Evolutionary conservation across 2,888 invertebrate genomes (phyloP).

Genomic region (Harpalus rufipes): DNA sequence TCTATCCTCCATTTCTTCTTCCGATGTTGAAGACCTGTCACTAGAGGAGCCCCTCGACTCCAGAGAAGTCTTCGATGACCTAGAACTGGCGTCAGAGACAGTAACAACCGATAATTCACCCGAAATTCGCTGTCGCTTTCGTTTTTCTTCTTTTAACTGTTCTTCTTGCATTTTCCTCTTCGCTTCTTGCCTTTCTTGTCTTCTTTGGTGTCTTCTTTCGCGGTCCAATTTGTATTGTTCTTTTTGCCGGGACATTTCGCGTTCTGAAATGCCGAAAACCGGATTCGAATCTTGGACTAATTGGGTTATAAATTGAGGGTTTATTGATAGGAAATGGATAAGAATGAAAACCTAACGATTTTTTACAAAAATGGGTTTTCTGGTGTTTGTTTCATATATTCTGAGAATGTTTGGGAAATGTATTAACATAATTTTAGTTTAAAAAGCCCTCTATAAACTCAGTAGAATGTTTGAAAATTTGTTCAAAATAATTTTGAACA

Average conservation of each 20-base stretch:
- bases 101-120: conserved; percentile 72
- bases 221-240: conserved; percentile 86
- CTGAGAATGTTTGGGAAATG: no score
- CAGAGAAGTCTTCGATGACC: conserved; percentile 71
- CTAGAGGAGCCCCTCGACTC: conserved; percentile 73
- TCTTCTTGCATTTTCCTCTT: conserved; percentile 75
- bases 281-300: no score
- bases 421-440: no score
- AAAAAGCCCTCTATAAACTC: no score
- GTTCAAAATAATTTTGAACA: no score
- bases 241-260: conserved; percentile 89
- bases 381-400: no score
- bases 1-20: conserved; percentile 70
- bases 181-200: conserved; percentile 74
- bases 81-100: conserved; percentile 73
- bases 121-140: conserved; percentile 54
- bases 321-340: no score
- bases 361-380: no score
- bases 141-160: conserved; percentile 72
- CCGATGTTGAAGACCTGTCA: conserved; percentile 64
- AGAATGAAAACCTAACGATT: no score
- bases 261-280: conserved; percentile 77
- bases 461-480: no score
- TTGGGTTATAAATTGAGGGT: no score
- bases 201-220: conserved; percentile 84